Conservation (phyloP, 2,888 invertebrate species). For the Agrilus biguttatus region DNA sequence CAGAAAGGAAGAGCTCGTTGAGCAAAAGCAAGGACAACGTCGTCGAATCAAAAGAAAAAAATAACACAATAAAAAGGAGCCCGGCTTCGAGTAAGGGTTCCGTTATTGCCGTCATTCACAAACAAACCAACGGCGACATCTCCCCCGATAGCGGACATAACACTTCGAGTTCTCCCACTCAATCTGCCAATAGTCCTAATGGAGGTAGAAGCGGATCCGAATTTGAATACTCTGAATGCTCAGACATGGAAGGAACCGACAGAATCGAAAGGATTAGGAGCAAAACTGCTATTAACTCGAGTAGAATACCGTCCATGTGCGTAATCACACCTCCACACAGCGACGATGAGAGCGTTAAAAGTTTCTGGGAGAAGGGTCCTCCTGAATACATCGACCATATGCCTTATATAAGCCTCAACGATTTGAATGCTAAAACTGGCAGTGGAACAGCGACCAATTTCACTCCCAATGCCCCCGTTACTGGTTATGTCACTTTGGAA, state of each 20-base stretch:
- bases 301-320: slow-evolving; percentile 84
- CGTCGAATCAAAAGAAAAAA: slow-evolving; percentile 29
- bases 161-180: slow-evolving; percentile 65
- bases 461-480: too few relatives aligned
- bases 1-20: slow-evolving; percentile 68
- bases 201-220: slow-evolving; percentile 58
- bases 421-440: slow-evolving; percentile 1
- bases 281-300: slow-evolving; percentile 76
- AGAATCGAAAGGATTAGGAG: slow-evolving; percentile 71
- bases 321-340: slow-evolving; percentile 79
- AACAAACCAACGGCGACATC: slow-evolving; percentile 47
- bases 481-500: slow-evolving; percentile 29
- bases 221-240: slow-evolving; percentile 74
- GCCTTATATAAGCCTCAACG: slow-evolving; percentile 5
- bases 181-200: slow-evolving; percentile 56
- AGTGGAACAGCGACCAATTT: not conserved
- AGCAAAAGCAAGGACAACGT: slow-evolving; percentile 38
- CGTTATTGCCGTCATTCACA: slow-evolving; percentile 44
- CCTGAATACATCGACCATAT: slow-evolving; percentile 10
- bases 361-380: slow-evolving; percentile 13
- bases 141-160: slow-evolving; percentile 72
- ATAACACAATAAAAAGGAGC: slow-evolving; percentile 30
- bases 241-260: slow-evolving; percentile 77
- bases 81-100: slow-evolving; percentile 36
- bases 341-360: slow-evolving; percentile 61